Percentiles rank a stretch among this genome's conserved stretches.
These are phyloP conservation scores for Apeira syringaria DNA, from an alignment of 2,888 invertebrate species.

Conservation along the genomic window DNA sequence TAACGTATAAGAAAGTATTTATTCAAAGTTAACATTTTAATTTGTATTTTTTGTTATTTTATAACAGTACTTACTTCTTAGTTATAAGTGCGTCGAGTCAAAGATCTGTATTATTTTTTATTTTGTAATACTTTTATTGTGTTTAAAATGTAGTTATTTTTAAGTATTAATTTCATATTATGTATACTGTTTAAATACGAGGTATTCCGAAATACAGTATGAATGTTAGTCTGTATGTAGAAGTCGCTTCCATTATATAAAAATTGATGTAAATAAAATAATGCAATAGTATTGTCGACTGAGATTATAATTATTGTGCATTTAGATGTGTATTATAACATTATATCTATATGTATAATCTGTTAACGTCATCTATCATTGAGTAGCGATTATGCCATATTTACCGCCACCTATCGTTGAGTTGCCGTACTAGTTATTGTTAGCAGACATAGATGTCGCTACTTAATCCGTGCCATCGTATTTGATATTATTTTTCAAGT, in stretches of 20 bases:
- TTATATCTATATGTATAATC: constrained; percentile 34
- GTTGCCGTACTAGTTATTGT: constrained; percentile 16
- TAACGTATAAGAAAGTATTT: constrained; percentile 72
- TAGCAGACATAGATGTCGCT: constrained; percentile 22
- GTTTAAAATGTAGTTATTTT: constrained; percentile 61
- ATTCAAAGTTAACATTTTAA: constrained; percentile 72
- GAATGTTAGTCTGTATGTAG: constrained; percentile 62
- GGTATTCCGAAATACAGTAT: constrained; percentile 77
- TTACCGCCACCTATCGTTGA: constrained; percentile 34
- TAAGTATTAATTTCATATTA: constrained; percentile 58
- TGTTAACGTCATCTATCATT: constrained; percentile 52
- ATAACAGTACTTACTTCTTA: constrained; percentile 74
- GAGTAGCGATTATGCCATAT: constrained; percentile 23
- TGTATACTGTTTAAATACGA: constrained; percentile 80
- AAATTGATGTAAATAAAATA: constrained; percentile 58
- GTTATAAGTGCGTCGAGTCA: constrained; percentile 78
- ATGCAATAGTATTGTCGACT: constrained; percentile 72
- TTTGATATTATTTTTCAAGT: no score
- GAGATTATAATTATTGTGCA: constrained; percentile 73
- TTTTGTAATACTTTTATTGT: constrained; percentile 80
- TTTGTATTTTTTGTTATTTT: constrained; percentile 65
- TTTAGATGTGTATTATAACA: constrained; percentile 58
- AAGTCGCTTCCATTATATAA: constrained; percentile 63
- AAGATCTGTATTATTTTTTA: constrained; percentile 84
- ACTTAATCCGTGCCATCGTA: constrained; percentile 26